Conservation (phyloP, 2,888 invertebrate genomes). For the Lottia scabra region DNA sequence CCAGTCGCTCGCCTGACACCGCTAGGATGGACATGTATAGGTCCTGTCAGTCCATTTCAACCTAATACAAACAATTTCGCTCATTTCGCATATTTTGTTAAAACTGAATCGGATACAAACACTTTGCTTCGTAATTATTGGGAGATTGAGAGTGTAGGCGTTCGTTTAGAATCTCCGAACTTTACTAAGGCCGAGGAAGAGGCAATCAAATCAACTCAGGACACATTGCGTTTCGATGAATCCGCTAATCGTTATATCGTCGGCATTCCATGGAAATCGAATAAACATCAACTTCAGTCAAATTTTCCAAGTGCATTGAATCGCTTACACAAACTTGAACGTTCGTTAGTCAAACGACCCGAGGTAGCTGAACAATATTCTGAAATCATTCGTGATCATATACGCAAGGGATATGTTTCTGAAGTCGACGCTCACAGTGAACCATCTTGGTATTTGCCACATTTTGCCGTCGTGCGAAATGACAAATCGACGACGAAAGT, state of each 20-base stretch:
- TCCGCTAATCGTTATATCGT: background rate
- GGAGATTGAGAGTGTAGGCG: background rate
- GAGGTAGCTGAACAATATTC: background rate
- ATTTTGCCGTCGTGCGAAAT: background rate
- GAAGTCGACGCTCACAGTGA: background rate
- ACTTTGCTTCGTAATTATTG: no score
- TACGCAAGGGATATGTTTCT: background rate
- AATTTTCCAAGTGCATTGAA: background rate
- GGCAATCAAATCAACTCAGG: background rate
- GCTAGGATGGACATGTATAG: no score
- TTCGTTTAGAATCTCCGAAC: background rate
- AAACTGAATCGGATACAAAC: no score
- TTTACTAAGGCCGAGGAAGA: background rate
- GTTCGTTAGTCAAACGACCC: background rate
- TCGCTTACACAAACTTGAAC: background rate
- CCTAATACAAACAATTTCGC: no score
- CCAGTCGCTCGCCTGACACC: no score
- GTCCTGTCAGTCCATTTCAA: no score
- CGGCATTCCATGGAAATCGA: background rate
- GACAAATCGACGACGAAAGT: constrained; percentile 2
- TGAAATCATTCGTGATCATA: background rate
- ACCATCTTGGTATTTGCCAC: background rate
- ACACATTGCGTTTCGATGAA: background rate
- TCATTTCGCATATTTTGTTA: no score
- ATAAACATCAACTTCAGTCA: background rate